phyloP scores from a whole-genome alignment of 2,888 invertebrate genomes.

The Lycophotia porphyrea region DNA sequence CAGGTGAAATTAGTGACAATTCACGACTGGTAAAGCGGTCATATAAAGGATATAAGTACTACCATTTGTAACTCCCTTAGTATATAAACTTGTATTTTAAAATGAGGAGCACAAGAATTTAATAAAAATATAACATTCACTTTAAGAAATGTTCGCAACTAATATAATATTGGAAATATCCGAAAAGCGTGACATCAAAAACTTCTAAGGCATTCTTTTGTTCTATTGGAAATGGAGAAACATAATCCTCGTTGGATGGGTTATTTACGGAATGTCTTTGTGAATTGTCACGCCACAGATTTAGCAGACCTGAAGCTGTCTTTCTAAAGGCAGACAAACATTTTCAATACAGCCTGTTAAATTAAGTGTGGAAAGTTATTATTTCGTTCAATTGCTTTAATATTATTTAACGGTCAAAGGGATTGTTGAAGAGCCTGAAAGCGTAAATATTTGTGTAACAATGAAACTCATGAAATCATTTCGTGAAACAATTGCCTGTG shows the following conservation, averaged over 20 bases:
- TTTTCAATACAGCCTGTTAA: slow-evolving; percentile 19
- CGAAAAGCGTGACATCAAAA: slow-evolving; percentile 59
- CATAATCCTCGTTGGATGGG: slow-evolving; percentile 67
- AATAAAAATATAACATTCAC: slow-evolving; percentile 33
- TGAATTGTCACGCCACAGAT: slow-evolving; percentile 48
- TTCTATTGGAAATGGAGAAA: slow-evolving; percentile 71
- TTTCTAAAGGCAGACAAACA: not conserved
- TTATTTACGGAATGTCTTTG: slow-evolving; percentile 65
- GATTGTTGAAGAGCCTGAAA: not conserved
- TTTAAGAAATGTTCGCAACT: slow-evolving; percentile 18
- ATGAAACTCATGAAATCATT: slow-evolving; percentile 21
- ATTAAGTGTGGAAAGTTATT: slow-evolving; percentile 17
- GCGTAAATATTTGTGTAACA: slow-evolving; percentile 31
- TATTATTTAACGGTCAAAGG: slow-evolving; percentile 18
- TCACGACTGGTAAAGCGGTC: not conserved
- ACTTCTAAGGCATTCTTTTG: slow-evolving; percentile 68
- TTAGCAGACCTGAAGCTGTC: slow-evolving; percentile 42
- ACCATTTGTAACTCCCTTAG: not conserved
- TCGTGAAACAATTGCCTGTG: slow-evolving; percentile 29
- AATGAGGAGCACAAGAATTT: slow-evolving; percentile 34
- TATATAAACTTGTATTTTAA: slow-evolving; percentile 4
- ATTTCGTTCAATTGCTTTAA: slow-evolving; percentile 21
- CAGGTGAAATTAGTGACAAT: not conserved
- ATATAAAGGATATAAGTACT: not conserved
- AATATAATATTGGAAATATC: slow-evolving; percentile 46